Conservation (phyloP, 1,140 invertebrate species). For the Acromyrmex heyeri region DNA sequence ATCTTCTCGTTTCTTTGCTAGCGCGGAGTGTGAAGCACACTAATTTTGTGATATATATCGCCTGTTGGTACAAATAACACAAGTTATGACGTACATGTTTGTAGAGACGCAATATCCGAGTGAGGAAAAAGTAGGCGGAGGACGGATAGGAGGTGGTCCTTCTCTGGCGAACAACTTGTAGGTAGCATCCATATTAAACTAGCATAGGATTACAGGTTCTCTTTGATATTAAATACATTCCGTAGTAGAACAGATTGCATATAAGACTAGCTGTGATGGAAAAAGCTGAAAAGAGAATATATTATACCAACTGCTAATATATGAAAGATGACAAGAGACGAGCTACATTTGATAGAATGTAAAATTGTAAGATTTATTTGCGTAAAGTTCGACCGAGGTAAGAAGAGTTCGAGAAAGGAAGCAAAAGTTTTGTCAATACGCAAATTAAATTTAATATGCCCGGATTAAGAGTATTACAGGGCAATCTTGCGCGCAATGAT, state of each 20-base stretch:
- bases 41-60: constrained; percentile 58
- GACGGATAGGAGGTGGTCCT: neutral
- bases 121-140: neutral
- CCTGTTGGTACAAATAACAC: constrained; percentile 57
- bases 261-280: constrained; percentile 81
- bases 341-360: constrained; percentile 64
- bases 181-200: constrained; percentile 72
- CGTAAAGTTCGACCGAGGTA: constrained; percentile 62
- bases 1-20: constrained; percentile 17
- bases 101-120: constrained; percentile 42
- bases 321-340: constrained; percentile 65
- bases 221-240: constrained; percentile 69
- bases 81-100: constrained; percentile 58
- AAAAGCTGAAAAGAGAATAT: constrained; percentile 70
- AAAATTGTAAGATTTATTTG: constrained; percentile 81
- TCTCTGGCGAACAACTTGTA: constrained; percentile 77
- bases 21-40: constrained; percentile 15
- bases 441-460: constrained; percentile 26
- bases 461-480: constrained; percentile 54
- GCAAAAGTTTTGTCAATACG: constrained; percentile 69
- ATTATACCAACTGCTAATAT: constrained; percentile 68
- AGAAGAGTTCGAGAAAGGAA: constrained; percentile 59
- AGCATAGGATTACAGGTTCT: constrained; percentile 68
- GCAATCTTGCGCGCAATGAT: constrained; percentile 43
- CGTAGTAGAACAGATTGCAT: constrained; percentile 71